A percentile compares a stretch with the other conserved stretches of the same genome.
phyloP scores from a whole-genome alignment of 2,113 vertebrate species.

The Rhombomys opimus region DNA sequence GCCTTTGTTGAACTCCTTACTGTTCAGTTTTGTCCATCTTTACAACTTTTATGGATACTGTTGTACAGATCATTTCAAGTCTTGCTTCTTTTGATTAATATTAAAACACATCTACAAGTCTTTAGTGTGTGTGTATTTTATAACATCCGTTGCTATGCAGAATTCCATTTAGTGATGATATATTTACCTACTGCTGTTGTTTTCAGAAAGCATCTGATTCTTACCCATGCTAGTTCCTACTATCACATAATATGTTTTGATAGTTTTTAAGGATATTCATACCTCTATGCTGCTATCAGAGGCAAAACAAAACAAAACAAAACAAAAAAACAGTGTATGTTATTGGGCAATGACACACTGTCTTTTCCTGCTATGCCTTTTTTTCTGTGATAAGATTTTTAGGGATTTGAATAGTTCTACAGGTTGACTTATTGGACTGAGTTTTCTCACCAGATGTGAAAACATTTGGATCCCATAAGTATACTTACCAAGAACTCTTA shows the following conservation, averaged over 20 bases:
- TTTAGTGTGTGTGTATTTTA: not conserved
- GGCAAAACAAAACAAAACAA: too few species aligned
- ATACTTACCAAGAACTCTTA: not conserved
- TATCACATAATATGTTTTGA: not conserved
- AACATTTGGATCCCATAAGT: not conserved
- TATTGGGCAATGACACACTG: not conserved
- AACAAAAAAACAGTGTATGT: not conserved
- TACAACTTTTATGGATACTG: not conserved
- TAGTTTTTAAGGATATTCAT: not conserved
- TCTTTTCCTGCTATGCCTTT: not conserved
- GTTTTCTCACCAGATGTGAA: not conserved
- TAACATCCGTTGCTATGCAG: not conserved
- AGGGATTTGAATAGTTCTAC: not conserved
- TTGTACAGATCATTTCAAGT: not conserved
- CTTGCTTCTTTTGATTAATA: not conserved
- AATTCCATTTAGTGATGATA: not conserved
- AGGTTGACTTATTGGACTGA: not conserved
- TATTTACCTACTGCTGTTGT: not conserved
- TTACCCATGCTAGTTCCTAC: not conserved
- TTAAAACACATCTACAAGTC: not conserved
- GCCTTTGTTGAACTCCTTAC: not conserved
- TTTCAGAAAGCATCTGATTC: not conserved
- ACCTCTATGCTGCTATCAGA: not conserved
- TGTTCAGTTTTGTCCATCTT: not conserved
- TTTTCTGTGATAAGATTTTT: not conserved